Percentiles rank a stretch among this genome's conserved stretches.
phyloP scores from a whole-genome alignment of 2,797 vertebrate genomes.

The Arnoldichthys spilopterus region DNA sequence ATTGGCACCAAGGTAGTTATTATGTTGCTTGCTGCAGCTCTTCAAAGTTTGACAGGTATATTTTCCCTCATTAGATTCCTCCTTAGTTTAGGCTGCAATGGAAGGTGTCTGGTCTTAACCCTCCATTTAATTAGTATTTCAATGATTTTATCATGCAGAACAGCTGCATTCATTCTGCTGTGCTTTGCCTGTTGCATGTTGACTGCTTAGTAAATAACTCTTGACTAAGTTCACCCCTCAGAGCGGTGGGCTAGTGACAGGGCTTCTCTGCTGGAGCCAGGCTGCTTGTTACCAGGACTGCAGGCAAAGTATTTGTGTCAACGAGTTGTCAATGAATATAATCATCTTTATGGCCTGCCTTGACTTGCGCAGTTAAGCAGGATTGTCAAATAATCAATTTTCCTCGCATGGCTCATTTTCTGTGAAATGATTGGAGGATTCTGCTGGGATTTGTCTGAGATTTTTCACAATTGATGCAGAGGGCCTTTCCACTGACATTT shows the following conservation, averaged over 20 bases:
- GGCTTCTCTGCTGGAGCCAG: constrained; percentile 46
- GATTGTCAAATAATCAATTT: constrained; percentile 75
- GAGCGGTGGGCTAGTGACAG: constrained; percentile 6
- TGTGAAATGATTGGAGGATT: constrained; percentile 52
- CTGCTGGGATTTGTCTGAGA: constrained; percentile 61
- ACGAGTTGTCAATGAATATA: constrained; percentile 64
- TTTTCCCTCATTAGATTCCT: background rate
- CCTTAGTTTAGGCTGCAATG: background rate
- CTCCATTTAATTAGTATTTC: constrained; percentile 7
- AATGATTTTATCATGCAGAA: background rate
- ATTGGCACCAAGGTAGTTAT: too few species aligned
- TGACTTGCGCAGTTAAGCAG: constrained; percentile 66
- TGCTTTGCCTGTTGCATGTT: background rate
- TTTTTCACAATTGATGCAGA: constrained; percentile 62
- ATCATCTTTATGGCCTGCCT: constrained; percentile 67
- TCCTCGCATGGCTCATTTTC: constrained; percentile 63
- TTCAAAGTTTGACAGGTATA: background rate
- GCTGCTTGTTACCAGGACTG: constrained; percentile 50
- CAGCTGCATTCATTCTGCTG: background rate
- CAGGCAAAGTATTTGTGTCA: constrained; percentile 61
- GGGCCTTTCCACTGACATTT: constrained; percentile 66
- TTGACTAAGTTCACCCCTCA: constrained; percentile 5
- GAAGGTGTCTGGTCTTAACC: background rate
- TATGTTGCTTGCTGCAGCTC: background rate
- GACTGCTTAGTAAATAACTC: constrained; percentile 12